phyloP scores from a whole-genome alignment of 2,888 invertebrate genomes.

The Nephrotoma appendiculata region DNA sequence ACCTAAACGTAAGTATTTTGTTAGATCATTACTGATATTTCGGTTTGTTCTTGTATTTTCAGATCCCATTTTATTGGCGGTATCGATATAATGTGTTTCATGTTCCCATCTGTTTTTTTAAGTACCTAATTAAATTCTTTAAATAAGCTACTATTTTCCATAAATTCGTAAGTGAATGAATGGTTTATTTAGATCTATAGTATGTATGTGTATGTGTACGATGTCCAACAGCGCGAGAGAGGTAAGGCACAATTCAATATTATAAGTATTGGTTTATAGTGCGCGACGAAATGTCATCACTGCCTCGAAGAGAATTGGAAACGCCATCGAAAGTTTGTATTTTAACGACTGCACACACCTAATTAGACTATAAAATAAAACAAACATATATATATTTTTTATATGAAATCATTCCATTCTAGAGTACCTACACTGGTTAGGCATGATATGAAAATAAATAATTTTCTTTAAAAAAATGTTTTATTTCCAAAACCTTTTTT shows the following conservation, averaged over 20 bases:
- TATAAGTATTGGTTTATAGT: neutral
- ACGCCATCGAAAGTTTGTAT: neutral
- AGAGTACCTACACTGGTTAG: neutral
- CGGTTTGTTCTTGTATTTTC: neutral
- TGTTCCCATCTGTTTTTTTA: neutral
- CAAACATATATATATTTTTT: neutral
- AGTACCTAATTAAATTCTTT: neutral
- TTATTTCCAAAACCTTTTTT: neutral
- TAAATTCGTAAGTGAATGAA: neutral
- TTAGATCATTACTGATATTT: neutral
- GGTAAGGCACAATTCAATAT: neutral
- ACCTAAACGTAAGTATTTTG: slow-evolving; percentile 73
- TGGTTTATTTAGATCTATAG: neutral
- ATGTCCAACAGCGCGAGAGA: neutral
- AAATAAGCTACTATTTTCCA: neutral
- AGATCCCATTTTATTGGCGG: neutral
- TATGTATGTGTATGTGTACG: neutral
- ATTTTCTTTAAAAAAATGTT: neutral
- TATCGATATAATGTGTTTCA: neutral
- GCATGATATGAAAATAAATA: neutral
- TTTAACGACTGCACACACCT: neutral
- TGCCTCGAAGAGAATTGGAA: neutral
- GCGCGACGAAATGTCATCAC: neutral
- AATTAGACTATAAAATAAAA: neutral
- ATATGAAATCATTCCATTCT: neutral